Base-by-base conservation (phyloP, 2,797 vertebrate genomes). In the Forpus xanthops region DNA sequence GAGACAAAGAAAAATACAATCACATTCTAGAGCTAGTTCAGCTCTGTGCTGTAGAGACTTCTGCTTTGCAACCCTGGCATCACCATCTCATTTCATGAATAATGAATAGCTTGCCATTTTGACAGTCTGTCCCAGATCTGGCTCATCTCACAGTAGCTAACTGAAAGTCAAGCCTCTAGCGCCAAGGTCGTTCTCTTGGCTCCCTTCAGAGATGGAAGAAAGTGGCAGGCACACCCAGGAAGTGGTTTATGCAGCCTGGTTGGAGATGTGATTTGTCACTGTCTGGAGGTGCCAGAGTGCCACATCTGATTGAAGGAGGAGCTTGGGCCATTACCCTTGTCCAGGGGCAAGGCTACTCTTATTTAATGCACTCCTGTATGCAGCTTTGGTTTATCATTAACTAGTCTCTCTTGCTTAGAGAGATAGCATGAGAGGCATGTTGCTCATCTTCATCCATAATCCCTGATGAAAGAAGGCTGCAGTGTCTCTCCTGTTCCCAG, bases 61-160 rank as follows among this genome's bases (percentile, higher is more conserved):
- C 12, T 37, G 30, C 79, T 93, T 65, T 94, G 62, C 39, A 78
- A 60, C 73, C 55, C 73, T 93, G 85, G 73, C 83, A 78, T 88
- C 76, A 55, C 49, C 50, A 91, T 80, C 87, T 30, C 30, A 30
- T 50, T 28, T 27, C 47, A 27, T 66, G 76, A 91, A 72, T 87
- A 83, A 90, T 68, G 31, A 88, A 55, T 31, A 16, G 21, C n/a
- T 81, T 91, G 42, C 76, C 47, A 35, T 73, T 93, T 71, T 74
- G 85, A 73, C 50, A 76, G 77, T 17, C 58, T 94, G 82, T 58
- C 85, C 83, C 80, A 76, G 81, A 76, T 90, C 64, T 65, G 31
- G 64, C 81, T 76, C 71, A 50, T 52, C 55, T 76, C 75, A 33
- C 16, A 41, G 50, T 1, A 93, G 60, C 35, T 73, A 73, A 62